These are phyloP conservation scores for Diplolepis rosae DNA, from an alignment of 2,888 invertebrate species.

Conservation along the genomic window DNA sequence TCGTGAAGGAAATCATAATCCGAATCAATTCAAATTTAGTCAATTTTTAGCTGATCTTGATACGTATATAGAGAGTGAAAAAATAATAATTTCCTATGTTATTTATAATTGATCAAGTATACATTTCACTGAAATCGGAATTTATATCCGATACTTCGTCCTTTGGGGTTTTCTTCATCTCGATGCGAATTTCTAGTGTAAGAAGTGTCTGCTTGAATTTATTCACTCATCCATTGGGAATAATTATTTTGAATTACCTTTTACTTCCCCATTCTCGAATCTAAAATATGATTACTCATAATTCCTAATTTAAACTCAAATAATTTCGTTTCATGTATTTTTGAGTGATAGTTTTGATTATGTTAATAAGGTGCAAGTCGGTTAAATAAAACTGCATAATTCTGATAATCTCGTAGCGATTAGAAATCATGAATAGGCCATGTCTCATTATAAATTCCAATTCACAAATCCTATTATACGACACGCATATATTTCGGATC, in stretches of 20 bases:
- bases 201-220: slow-evolving; percentile 22
- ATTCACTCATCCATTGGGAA: slow-evolving; percentile 6
- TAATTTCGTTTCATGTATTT: too few species aligned
- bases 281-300: background rate
- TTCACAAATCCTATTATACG: slow-evolving; percentile 35
- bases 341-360: slow-evolving; percentile 21
- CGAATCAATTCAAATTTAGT: too few species aligned
- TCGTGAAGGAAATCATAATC: too few species aligned
- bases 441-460: slow-evolving; percentile 40
- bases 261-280: background rate
- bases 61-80: too few species aligned
- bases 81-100: too few species aligned
- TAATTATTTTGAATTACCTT: slow-evolving; percentile 21
- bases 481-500: slow-evolving; percentile 27
- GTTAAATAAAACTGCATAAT: slow-evolving; percentile 16
- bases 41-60: too few species aligned
- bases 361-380: slow-evolving; percentile 6
- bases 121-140: background rate
- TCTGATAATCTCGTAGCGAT: slow-evolving; percentile 34
- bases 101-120: background rate
- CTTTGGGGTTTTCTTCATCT: background rate
- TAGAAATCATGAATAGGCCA: slow-evolving; percentile 33
- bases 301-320: background rate
- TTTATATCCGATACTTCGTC: slow-evolving; percentile 16
- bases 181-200: background rate